These are phyloP conservation scores for Vireo altiloquus DNA, from an alignment of 2,113 vertebrate species.

Conservation along the genomic window DNA sequence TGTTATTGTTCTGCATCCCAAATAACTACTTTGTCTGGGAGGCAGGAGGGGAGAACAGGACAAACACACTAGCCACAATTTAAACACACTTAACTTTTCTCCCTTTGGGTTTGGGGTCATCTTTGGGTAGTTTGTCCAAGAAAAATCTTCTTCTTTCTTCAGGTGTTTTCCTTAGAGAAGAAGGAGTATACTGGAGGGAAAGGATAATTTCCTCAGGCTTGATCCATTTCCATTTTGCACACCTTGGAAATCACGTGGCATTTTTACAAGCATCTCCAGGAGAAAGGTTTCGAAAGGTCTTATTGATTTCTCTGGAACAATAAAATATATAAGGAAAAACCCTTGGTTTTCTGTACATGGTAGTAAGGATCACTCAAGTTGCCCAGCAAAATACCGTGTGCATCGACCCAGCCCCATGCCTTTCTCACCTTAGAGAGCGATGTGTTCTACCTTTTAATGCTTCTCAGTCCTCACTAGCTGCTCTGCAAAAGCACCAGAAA, in stretches of 20 bases:
- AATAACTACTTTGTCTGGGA: not conserved
- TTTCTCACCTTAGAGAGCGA: not conserved
- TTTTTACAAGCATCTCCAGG: not conserved
- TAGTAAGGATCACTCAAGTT: not conserved
- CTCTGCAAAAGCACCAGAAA: not conserved
- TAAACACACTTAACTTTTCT: not conserved
- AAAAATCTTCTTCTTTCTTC: not conserved
- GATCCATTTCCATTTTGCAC: not conserved
- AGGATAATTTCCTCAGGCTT: not conserved
- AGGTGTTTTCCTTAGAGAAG: not conserved
- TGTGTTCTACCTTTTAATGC: not conserved
- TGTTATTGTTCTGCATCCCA: not conserved
- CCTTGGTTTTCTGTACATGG: not conserved
- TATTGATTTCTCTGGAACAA: not conserved
- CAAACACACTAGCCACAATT: not conserved
- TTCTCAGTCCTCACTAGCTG: not conserved
- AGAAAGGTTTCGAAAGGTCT: not conserved
- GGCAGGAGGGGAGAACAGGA: not conserved
- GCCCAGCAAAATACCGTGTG: not conserved
- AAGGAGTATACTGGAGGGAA: not conserved
- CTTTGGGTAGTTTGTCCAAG: not conserved
- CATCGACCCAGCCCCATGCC: not conserved
- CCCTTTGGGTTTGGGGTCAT: not conserved
- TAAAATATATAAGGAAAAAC: not conserved
- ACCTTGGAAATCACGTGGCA: rapidly evolving